A percentile compares a stretch with the other conserved stretches of the same genome.
Evolutionary conservation across 2,888 invertebrate genomes (phyloP).

Genomic region (Ernsta delagoae): DNA sequence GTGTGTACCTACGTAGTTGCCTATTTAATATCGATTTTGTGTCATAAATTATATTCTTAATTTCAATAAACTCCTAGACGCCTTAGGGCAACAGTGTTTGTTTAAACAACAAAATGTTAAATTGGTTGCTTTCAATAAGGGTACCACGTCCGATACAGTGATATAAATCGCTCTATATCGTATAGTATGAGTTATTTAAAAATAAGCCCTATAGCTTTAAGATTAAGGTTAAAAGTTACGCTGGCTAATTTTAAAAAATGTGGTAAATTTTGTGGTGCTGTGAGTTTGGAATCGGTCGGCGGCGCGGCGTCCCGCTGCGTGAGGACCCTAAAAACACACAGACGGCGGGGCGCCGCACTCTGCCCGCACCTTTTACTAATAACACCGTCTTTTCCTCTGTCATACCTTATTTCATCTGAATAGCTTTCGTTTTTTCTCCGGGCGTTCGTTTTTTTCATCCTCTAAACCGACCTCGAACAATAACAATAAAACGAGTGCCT

Average conservation of each 20-base stretch:
- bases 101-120: slow-evolving; percentile 78
- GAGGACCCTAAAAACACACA: slow-evolving; percentile 78
- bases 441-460: slow-evolving; percentile 64
- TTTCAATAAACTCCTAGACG: slow-evolving; percentile 66
- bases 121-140: slow-evolving; percentile 79
- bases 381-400: slow-evolving; percentile 80
- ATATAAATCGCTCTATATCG: slow-evolving; percentile 25
- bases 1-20: background rate
- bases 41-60: slow-evolving; percentile 51
- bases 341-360: slow-evolving; percentile 72
- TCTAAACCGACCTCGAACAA: slow-evolving; percentile 64
- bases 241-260: slow-evolving; percentile 22
- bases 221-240: slow-evolving; percentile 30
- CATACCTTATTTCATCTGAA: slow-evolving; percentile 78
- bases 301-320: slow-evolving; percentile 69
- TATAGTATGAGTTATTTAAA: background rate
- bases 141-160: slow-evolving; percentile 50
- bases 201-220: background rate
- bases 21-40: slow-evolving; percentile 43
- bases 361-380: slow-evolving; percentile 69
- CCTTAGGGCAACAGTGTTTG: slow-evolving; percentile 62
- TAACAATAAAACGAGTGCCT: slow-evolving; percentile 78
- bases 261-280: slow-evolving; percentile 35
- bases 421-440: slow-evolving; percentile 76
- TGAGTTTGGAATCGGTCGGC: slow-evolving; percentile 46